A percentile compares a stretch with the other conserved stretches of the same genome.
Evolutionary conservation across 1,140 invertebrate genomes (phyloP).

Genomic region (Maniola jurtina): DNA sequence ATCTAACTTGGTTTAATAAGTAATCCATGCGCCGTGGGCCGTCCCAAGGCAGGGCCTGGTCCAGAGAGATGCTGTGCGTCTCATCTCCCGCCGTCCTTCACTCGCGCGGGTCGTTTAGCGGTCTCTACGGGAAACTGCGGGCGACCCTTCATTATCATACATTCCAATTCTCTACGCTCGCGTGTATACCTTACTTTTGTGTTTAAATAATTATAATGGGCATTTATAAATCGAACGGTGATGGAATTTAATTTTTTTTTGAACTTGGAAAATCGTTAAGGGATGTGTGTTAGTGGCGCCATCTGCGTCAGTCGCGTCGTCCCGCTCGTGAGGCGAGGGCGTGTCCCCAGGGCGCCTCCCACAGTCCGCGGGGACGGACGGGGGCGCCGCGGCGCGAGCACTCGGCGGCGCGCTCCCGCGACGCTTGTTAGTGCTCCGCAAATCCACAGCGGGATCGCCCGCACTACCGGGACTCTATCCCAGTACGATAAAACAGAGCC

Average conservation of each 20-base stretch:
- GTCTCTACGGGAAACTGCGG: slow-evolving; percentile 64
- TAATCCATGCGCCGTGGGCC: slow-evolving; percentile 67
- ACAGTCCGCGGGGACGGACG: slow-evolving; percentile 74
- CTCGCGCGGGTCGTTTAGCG: slow-evolving; percentile 41
- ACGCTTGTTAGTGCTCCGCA: slow-evolving; percentile 77
- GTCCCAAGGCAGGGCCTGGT: slow-evolving; percentile 56
- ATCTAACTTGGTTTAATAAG: slow-evolving; percentile 75
- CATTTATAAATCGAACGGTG: not conserved
- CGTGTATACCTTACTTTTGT: slow-evolving; percentile 7
- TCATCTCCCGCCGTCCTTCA: slow-evolving; percentile 66
- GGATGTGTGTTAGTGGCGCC: slow-evolving; percentile 58
- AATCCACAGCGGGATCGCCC: slow-evolving; percentile 75
- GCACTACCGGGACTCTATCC: slow-evolving; percentile 73
- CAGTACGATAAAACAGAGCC: slow-evolving; percentile 68
- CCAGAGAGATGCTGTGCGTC: slow-evolving; percentile 66
- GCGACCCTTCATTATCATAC: slow-evolving; percentile 45
- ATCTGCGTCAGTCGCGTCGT: slow-evolving; percentile 58
- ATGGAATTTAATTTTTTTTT: slow-evolving; percentile 1
- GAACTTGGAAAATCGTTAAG: not conserved
- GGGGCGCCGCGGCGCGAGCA: slow-evolving; percentile 70
- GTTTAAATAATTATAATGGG: not conserved
- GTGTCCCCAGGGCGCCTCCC: slow-evolving; percentile 73
- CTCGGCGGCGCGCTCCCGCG: slow-evolving; percentile 74
- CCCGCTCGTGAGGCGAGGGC: slow-evolving; percentile 72
- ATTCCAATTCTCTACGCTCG: not conserved